Evolutionary conservation across 2,888 invertebrate species (phyloP).

Genomic region (Muschampia plurimacula): DNA sequence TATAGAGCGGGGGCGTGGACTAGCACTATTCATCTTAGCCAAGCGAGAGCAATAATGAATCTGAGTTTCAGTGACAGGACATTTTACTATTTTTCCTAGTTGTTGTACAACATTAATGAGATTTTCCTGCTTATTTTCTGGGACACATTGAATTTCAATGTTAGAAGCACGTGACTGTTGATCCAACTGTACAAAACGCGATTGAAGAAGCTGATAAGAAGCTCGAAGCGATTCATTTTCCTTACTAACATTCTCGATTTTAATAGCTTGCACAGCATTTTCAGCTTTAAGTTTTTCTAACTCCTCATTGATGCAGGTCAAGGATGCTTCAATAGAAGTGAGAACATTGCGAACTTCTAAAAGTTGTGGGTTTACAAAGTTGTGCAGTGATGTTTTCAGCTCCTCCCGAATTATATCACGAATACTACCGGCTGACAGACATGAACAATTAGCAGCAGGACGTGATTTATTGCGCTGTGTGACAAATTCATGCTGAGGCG

Average conservation of each 20-base stretch:
- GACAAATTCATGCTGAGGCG: neutral
- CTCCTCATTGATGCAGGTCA: neutral
- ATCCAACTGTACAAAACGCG: slow-evolving; percentile 7
- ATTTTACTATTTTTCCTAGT: neutral
- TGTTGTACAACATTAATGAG: neutral
- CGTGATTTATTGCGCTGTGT: neutral
- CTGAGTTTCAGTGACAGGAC: neutral
- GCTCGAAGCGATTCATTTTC: neutral
- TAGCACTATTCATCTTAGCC: slow-evolving; percentile 9
- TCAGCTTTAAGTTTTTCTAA: neutral
- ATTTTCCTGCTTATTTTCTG: slow-evolving; percentile 11
- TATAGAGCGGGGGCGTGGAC: slow-evolving; percentile 9
- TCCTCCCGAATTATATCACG: slow-evolving; percentile 8
- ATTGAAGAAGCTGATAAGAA: neutral
- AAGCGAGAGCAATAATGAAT: slow-evolving; percentile 10
- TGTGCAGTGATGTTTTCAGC: neutral
- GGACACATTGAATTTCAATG: slow-evolving; percentile 11
- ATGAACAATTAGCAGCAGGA: neutral
- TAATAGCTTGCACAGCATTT: neutral
- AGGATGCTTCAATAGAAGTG: slow-evolving; percentile 1
- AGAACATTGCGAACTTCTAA: neutral
- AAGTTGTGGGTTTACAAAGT: neutral
- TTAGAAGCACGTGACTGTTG: neutral
- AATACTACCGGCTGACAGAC: neutral
- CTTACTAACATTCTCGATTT: neutral